phyloP scores from a whole-genome alignment of 2,888 invertebrate species.

The Conus canariensis region DNA sequence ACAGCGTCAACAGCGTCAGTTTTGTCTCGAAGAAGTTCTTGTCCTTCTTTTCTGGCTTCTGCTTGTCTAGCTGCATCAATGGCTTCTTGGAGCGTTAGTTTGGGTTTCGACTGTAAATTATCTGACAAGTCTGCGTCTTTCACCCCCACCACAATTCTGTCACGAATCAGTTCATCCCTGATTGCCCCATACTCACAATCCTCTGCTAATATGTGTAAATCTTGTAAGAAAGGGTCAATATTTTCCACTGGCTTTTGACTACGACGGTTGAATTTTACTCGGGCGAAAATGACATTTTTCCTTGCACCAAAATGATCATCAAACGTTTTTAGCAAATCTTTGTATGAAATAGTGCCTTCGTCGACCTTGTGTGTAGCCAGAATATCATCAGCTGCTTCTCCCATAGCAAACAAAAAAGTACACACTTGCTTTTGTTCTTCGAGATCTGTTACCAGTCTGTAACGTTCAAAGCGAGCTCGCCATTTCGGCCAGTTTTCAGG shows the following conservation, averaged over 20 bases:
- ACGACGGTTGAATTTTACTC: not conserved
- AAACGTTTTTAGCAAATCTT: not conserved
- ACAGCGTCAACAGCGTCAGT: too few species aligned
- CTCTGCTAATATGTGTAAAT: conserved; percentile 3
- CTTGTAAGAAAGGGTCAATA: conserved; percentile 5
- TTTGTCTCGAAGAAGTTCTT: not conserved
- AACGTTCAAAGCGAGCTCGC: not conserved
- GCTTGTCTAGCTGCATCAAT: not conserved
- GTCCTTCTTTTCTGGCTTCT: conserved; percentile 18
- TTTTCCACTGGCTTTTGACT: not conserved
- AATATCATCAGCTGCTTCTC: not conserved
- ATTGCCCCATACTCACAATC: not conserved
- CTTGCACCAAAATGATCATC: not conserved
- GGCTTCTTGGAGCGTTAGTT: conserved; percentile 10
- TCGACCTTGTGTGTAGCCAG: not conserved
- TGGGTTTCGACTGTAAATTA: not conserved
- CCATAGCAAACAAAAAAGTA: not conserved
- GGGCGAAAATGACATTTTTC: not conserved
- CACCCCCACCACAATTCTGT: conserved; percentile 32
- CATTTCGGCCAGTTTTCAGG: conserved; percentile 21
- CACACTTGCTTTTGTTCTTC: not conserved
- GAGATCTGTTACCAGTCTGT: not conserved
- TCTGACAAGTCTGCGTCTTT: conserved; percentile 10
- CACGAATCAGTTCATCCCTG: conserved; percentile 23
- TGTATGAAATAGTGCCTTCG: not conserved